Percentiles rank a stretch among this genome's conserved stretches.
Evolutionary conservation across 1,140 invertebrate species (phyloP).

Genomic region (Lasioglossum albipes): DNA sequence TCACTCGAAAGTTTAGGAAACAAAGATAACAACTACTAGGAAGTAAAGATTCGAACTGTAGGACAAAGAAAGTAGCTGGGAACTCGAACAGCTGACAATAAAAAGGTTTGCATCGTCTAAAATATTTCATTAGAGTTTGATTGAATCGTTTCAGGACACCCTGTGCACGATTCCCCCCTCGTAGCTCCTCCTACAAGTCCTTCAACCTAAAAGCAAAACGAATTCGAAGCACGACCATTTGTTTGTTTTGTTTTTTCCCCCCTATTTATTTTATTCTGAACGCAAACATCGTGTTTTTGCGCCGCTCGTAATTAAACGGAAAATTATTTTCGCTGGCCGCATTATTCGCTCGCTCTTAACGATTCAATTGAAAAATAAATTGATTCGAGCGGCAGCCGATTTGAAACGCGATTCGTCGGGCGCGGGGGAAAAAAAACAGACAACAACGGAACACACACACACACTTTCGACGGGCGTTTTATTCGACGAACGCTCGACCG

Average conservation of each 20-base stretch:
- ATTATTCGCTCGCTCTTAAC: slow-evolving; percentile 23
- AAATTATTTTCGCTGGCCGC: slow-evolving; percentile 26
- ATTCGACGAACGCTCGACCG: slow-evolving; percentile 1
- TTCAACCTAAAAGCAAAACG: background rate
- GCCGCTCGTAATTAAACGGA: slow-evolving; percentile 34
- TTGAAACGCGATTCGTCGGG: slow-evolving; percentile 13
- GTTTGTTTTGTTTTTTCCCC: background rate
- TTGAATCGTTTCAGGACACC: no score
- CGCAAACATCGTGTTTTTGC: slow-evolving; percentile 19
- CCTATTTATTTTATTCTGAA: slow-evolving; percentile 16
- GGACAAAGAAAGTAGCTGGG: no score
- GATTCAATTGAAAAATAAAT: slow-evolving; percentile 39
- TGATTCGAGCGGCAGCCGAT: slow-evolving; percentile 33
- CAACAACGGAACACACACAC: background rate
- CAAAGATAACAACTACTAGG: no score
- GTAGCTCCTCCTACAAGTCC: background rate
- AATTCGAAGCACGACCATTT: slow-evolving; percentile 8
- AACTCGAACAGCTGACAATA: no score
- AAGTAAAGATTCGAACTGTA: no score
- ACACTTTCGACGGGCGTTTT: slow-evolving; percentile 7
- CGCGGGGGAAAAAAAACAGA: background rate
- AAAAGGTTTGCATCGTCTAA: background rate
- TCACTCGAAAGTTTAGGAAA: no score
- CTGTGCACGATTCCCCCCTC: background rate
- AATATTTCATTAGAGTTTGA: no score